Evolutionary conservation across 30 jellyfish, hydroid and myxozoan species (phyloP), one percentile per base, ranked within the genome.

Genomic region (Hydractinia echinata): DNA sequence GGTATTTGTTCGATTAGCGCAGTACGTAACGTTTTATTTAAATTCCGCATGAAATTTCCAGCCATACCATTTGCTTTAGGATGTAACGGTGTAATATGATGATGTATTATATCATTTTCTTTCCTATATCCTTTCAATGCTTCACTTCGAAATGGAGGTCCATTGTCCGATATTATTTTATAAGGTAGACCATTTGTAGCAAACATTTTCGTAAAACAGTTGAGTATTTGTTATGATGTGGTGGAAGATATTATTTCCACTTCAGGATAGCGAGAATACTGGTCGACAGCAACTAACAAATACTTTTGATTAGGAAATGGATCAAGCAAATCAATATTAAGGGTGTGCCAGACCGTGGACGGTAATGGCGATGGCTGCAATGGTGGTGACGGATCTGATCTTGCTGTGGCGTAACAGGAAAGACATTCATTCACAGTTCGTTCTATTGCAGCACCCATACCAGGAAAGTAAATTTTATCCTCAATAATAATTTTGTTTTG

Each of bases 401-500:
- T 13, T 58, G 18, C 3, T 58, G 69, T 58, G 15, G 69, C 69
- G 69, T 13, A 0, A 58, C 69, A 58, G 1, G 69, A 58, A 58
- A 58, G 69, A 16, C 69, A 16, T 0, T 58, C 19, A 58, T 3
- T 16, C 69, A 58, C 18, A 16, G 69, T 58, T 58, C 19, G 18
- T 16, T 58, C 69, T 58, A 58, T 16, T 13, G 69, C 19, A 58
- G 69, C 69, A 3, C 3, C 69, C 69, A 58, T 58, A 16, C 69
- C 69, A 58, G 69, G 69, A 58, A 58, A 58, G 19, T 58, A 58
- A 58, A 58, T 58, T 13, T 58, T 58, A 58, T 58, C 69, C 69
- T 13, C 2, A 58, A 3, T 11, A 58, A 58, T 13, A 3, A 58
- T 11, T 58, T 58, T 58, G 18, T 58, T 58, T 58, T 58, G 10